Conservation (phyloP, 2,113 vertebrate genomes). For the Gymnogyps californianus region DNA sequence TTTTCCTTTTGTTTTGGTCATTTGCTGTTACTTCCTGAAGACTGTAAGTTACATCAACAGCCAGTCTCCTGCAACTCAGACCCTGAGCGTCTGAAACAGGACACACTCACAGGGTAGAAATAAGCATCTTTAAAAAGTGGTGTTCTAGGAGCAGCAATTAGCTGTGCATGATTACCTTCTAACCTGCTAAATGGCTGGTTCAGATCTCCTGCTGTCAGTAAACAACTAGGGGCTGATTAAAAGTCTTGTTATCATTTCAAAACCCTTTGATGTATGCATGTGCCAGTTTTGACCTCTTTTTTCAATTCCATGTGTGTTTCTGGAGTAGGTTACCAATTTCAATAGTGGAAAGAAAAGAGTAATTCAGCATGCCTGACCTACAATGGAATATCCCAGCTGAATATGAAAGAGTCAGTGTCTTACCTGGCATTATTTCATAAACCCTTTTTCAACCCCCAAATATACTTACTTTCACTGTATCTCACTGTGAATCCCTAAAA, state of each 20-base stretch:
- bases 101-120: neutral
- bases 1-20: neutral
- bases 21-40: neutral
- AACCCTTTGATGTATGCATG: constrained; percentile 9
- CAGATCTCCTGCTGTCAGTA: constrained; percentile 43
- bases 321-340: neutral
- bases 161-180: constrained; percentile 43
- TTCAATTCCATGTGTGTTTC: neutral
- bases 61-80: neutral
- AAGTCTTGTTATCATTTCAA: constrained; percentile 39
- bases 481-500: neutral
- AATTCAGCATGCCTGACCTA: neutral
- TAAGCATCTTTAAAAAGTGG: neutral
- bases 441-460: neutral
- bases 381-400: neutral
- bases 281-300: constrained; percentile 8
- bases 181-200: constrained; percentile 44
- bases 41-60: neutral
- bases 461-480: neutral
- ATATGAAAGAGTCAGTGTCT: neutral
- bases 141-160: constrained; percentile 43
- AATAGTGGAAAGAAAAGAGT: neutral
- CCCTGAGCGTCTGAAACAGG: neutral
- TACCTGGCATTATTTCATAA: neutral
- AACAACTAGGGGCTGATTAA: constrained; percentile 47